Percentiles rank a stretch among this genome's conserved stretches.
phyloP scores from a whole-genome alignment of 37 sponge, comb jelly and placozoan genomes.

The Bolinopsis microptera region DNA sequence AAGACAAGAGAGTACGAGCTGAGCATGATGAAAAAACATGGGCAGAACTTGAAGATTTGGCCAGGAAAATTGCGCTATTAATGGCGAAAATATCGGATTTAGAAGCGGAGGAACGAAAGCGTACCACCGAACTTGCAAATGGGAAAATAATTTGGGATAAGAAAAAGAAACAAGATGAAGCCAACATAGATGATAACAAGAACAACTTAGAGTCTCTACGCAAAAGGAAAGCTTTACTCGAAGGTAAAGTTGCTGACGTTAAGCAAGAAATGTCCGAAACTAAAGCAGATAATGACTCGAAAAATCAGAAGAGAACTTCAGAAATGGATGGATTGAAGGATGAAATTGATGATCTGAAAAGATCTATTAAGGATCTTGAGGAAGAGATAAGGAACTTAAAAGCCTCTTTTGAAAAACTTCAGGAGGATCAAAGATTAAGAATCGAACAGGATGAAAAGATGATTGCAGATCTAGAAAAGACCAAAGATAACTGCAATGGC shows the following conservation, averaged over 20 bases:
- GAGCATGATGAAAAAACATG: background rate
- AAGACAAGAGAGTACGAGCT: background rate
- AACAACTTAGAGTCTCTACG: background rate
- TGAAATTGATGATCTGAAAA: background rate
- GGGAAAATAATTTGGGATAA: background rate
- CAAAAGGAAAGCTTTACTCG: background rate
- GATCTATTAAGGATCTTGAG: background rate
- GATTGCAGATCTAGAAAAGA: background rate
- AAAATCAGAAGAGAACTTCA: background rate
- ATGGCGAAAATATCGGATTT: background rate
- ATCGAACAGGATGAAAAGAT: background rate
- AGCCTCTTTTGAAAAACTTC: background rate
- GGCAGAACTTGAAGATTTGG: background rate
- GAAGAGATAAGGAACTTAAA: background rate
- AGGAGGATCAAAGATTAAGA: background rate
- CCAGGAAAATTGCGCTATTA: background rate
- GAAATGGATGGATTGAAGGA: background rate
- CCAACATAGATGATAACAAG: conserved; percentile 2
- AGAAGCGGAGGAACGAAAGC: conserved; percentile 7
- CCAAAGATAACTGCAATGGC: background rate
- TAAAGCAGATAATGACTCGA: background rate
- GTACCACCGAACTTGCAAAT: background rate
- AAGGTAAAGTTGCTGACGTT: background rate
- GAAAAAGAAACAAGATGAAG: background rate
- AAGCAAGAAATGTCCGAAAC: conserved; percentile 1